Base-by-base conservation (phyloP, 2,113 vertebrate genomes). In the Hemicordylus capensis region DNA sequence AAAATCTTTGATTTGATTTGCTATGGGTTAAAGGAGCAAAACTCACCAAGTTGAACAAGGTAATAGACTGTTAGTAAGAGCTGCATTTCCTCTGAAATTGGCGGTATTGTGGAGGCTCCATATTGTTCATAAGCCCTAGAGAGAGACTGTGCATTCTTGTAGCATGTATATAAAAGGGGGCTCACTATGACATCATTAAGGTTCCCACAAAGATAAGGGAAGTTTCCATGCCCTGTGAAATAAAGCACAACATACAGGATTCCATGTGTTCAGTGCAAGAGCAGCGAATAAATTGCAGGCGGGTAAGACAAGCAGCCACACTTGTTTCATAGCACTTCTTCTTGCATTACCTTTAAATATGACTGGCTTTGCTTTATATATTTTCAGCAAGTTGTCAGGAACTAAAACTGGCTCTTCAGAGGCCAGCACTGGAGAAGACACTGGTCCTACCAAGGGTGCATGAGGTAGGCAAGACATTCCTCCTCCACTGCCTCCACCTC, bases 11-110 rank as follows among this genome's bases (percentile, higher is more conserved):
- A 73, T n/a, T n/a, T n/a, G 28, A 54, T 58, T 8, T 24, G 22
- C n/a, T 15, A 15, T 74, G 19, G 42, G 37, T 0, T 9, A 11
- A 82, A 7, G 6, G 77, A 70, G 82, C 79, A 51, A 69, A 87
- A 61, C 98, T 97, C 91, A 99, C 99, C 98, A n/a, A 99, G 96
- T 86, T 99, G 99, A 85, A 99, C 99, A 42, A 99, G 98, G 93
- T 99, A 99, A 96, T 99, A 99, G 85, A 99, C 97, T 0, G 99
- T 99, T 64, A 99, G 96, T 34, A 99, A 95, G 2, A 99, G 97
- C 94, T 99, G 98, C 97, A 98, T 99, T 96, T 99, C 98, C n/a
- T 97, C 96, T 0, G 98, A 98, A 88, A 99, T 96, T 1, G 98
- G 98, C 93, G 98, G 98, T 10, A 97, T 94, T 46, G 97, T 93